Evolutionary conservation across 2,113 vertebrate species (phyloP), one percentile per base, ranked within the genome.

Genomic region (Nesoenas mayeri): DNA sequence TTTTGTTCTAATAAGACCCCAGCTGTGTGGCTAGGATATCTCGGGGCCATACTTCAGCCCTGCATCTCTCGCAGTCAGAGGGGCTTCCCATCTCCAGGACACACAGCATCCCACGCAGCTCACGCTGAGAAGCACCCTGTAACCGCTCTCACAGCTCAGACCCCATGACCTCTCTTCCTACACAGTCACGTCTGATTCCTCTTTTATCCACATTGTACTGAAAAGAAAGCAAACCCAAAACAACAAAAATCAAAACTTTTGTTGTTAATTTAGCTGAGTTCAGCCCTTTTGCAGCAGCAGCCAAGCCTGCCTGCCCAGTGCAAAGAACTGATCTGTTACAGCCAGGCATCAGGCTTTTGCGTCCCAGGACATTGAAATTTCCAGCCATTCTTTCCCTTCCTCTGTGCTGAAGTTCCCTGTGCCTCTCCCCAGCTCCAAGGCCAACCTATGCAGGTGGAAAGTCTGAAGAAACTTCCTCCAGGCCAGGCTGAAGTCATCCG

Each of bases 391-490:
- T 71, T 95, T 93, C 79, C 64, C 47, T 65, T 94, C 42, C 44
- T 64, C 51, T 56, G 26, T 64, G 53, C 44, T 53, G 57, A 89
- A 95, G 61, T 82, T 84, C 77, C 70, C 73, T 36, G 53, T 48
- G 70, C 47, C 56, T 92, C n/a, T 87, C 12, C 28, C 17, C 19
- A 82, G n/a, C 80, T 87, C 69, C 5, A 1, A 79, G 66, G 69
- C 78, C 86, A 93, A 95, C 34, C 34, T 48, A 34, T n/a, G 86
- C 75, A 89, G 80, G 93, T 0, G 58, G 95, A 96, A 97, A 96
- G 74, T 87, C 26, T 96, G 93, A 97, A 95, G 81, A 85, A 92
- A 84, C 17, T 82, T 95, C 89, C 91, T 91, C 58, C n/a, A 62
- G 47, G 57, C 50, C 53, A 82, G 32, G 19, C 60, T 89, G 86